phyloP scores from a whole-genome alignment of 2,888 invertebrate species.

The Teleogryllus oceanicus region DNA sequence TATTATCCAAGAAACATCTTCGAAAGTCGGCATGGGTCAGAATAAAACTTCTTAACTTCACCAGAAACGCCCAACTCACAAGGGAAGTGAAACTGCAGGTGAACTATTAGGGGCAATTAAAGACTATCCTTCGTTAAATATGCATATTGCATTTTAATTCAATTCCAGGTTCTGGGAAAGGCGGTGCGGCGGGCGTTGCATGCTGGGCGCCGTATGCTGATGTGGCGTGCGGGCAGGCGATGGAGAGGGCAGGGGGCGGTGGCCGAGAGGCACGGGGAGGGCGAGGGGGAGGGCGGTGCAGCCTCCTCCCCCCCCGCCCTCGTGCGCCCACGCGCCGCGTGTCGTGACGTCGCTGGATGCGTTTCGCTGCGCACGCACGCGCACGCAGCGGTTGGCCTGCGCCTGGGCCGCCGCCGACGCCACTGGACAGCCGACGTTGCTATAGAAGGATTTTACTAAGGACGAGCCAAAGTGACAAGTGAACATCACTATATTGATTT shows the following conservation, averaged over 20 bases:
- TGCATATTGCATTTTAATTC: background rate
- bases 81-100: background rate
- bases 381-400: background rate
- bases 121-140: background rate
- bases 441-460: too few relatives aligned
- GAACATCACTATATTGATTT: too few relatives aligned
- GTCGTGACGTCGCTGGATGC: background rate
- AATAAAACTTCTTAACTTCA: too few relatives aligned
- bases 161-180: background rate
- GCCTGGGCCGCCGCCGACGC: background rate
- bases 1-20: too few relatives aligned
- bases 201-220: background rate
- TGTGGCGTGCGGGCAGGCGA: background rate
- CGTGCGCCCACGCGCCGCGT: background rate
- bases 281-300: background rate
- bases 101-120: conserved; percentile 9
- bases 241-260: background rate
- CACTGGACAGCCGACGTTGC: too few relatives aligned
- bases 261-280: background rate
- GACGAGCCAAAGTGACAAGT: too few relatives aligned
- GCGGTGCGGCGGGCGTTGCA: background rate
- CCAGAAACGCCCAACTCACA: background rate
- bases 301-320: background rate
- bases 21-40: too few relatives aligned
- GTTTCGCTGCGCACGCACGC: background rate